Conservation (phyloP, 2,888 invertebrate genomes). For the Dynastes grantii region DNA sequence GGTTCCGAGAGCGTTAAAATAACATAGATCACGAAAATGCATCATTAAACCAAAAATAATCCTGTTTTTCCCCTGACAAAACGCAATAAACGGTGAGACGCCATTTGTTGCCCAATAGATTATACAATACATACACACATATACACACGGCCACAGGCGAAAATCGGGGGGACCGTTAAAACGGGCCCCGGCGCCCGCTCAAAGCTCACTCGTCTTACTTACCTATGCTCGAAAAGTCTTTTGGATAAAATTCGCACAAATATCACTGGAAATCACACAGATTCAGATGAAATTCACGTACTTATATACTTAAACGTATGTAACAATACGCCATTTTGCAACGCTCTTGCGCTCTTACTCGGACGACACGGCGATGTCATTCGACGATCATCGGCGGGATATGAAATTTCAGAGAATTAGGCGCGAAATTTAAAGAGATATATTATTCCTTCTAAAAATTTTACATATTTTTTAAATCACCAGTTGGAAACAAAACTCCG, state of each 20-base stretch:
- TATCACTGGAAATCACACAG: conserved; percentile 70
- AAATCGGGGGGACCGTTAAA: not conserved
- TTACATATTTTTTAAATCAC: too few relatives aligned
- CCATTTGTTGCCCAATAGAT: conserved; percentile 49
- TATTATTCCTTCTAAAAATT: too few relatives aligned
- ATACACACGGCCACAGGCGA: conserved; percentile 9
- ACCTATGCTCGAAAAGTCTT: conserved; percentile 69
- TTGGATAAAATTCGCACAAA: conserved; percentile 70
- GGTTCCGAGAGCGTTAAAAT: not conserved
- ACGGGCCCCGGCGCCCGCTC: not conserved
- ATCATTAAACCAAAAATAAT: conserved; percentile 37
- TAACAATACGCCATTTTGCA: conserved; percentile 66
- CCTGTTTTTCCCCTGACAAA: conserved; percentile 29
- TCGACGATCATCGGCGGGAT: conserved; percentile 1
- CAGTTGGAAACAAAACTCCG: too few relatives aligned
- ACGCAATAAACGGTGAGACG: conserved; percentile 45
- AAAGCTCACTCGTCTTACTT: conserved; percentile 55
- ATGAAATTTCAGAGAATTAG: not conserved
- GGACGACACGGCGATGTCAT: not conserved
- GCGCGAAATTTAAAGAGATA: not conserved
- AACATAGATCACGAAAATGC: not conserved
- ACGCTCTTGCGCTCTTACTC: conserved; percentile 36
- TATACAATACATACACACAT: conserved; percentile 50
- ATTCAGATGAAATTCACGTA: conserved; percentile 66
- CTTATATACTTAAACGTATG: conserved; percentile 65